phyloP scores from a whole-genome alignment of 2,888 invertebrate species.

The Oscheius sp. region DNA sequence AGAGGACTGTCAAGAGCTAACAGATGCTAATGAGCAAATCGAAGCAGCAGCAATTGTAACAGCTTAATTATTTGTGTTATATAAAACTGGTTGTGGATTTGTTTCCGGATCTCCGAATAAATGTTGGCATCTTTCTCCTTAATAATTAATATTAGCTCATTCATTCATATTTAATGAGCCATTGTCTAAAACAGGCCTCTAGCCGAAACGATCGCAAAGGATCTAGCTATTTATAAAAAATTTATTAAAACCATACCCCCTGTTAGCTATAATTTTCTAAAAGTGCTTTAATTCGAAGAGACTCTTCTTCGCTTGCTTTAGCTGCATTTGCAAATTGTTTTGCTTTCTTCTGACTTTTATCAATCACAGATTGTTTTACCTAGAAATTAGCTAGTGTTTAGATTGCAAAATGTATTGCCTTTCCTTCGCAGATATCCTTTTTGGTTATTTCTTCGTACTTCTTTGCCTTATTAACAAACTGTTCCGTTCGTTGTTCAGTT shows the following conservation, averaged over 20 bases:
- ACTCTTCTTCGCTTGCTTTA: not conserved
- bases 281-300: not conserved
- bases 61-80: not conserved
- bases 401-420: not conserved
- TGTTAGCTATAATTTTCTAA: no score
- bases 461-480: not conserved
- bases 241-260: no score
- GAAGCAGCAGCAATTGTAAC: constrained; percentile 11
- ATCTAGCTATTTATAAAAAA: no score
- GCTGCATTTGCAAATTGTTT: constrained; percentile 33
- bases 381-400: constrained; percentile 1
- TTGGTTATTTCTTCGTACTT: constrained; percentile 18
- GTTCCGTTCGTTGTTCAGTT: constrained; percentile 4
- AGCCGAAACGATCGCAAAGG: no score
- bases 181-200: no score
- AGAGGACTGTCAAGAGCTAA: constrained; percentile 24
- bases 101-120: no score
- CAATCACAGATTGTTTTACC: constrained; percentile 32
- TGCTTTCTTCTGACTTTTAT: constrained; percentile 36
- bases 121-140: no score
- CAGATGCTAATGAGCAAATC: constrained; percentile 23
- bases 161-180: no score
- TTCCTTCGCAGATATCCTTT: constrained; percentile 8
- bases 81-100: no score
- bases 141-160: no score